These are phyloP conservation scores for Gymnosoma rotundatum DNA, from an alignment of 2,888 invertebrate species.

Conservation along the genomic window DNA sequence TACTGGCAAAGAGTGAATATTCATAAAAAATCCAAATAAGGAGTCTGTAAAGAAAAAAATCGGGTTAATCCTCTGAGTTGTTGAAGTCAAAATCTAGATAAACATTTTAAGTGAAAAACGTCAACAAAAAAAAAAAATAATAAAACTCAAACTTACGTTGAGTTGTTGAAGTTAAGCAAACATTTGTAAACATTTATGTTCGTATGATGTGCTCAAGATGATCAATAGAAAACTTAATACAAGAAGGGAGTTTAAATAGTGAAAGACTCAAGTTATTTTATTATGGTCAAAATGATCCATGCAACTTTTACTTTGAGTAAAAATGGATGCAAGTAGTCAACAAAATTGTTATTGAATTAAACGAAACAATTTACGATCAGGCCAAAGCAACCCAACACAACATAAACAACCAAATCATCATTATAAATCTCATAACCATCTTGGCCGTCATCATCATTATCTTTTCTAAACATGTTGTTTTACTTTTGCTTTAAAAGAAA, in stretches of 20 bases:
- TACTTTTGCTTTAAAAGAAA: constrained; percentile 12
- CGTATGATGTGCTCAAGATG: constrained; percentile 24
- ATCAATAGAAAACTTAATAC: constrained; percentile 25
- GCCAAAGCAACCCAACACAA: neutral
- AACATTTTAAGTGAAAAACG: constrained; percentile 61
- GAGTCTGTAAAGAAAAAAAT: neutral
- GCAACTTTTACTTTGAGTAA: constrained; percentile 54
- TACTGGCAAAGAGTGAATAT: constrained; percentile 48
- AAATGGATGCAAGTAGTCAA: constrained; percentile 18
- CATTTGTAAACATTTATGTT: neutral
- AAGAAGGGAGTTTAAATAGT: constrained; percentile 12
- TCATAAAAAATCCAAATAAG: constrained; percentile 49
- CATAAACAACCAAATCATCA: constrained; percentile 16
- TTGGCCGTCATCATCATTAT: constrained; percentile 46
- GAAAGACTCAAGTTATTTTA: constrained; percentile 6
- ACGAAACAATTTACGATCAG: constrained; percentile 15
- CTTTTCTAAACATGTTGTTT: constrained; percentile 21
- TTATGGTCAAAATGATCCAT: constrained; percentile 47
- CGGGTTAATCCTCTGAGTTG: constrained; percentile 44
- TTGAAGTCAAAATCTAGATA: constrained; percentile 59
- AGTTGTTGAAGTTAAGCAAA: constrained; percentile 7
- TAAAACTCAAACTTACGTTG: constrained; percentile 1
- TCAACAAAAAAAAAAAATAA: constrained; percentile 46
- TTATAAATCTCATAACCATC: constrained; percentile 42
- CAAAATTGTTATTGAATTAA: constrained; percentile 46